phyloP scores from a whole-genome alignment of 2,797 vertebrate genomes.

The Lycodopsis pacificus region DNA sequence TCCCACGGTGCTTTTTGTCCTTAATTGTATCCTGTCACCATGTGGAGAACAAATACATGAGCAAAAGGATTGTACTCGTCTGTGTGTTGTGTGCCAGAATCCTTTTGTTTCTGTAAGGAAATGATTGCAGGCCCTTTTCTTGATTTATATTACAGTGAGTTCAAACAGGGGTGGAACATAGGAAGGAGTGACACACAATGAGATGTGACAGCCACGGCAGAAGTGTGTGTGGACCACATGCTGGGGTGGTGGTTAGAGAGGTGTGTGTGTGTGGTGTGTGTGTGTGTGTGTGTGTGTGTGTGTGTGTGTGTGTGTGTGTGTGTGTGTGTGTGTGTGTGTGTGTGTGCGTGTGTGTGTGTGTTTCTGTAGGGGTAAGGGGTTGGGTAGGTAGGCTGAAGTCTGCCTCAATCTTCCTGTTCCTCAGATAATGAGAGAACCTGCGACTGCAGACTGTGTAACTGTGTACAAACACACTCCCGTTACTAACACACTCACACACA shows the following conservation, averaged over 20 bases:
- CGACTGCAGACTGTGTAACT: constrained; percentile 35
- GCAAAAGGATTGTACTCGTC: constrained; percentile 47
- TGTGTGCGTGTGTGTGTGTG: constrained; percentile 19
- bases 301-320: constrained; percentile 37
- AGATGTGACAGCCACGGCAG: constrained; percentile 50
- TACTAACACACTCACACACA: constrained; percentile 9
- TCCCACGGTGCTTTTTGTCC: constrained; percentile 81
- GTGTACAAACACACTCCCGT: constrained; percentile 25
- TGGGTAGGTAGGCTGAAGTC: constrained; percentile 42
- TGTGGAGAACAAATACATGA: constrained; percentile 66
- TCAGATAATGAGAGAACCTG: constrained; percentile 68
- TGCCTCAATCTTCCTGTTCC: constrained; percentile 44
- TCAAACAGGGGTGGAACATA: constrained; percentile 53
- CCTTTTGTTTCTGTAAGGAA: constrained; percentile 66
- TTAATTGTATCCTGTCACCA: constrained; percentile 85
- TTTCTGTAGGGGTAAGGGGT: constrained; percentile 28
- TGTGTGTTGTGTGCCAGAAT: constrained; percentile 52
- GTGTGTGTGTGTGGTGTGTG: constrained; percentile 26
- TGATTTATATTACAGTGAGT: constrained; percentile 59
- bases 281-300: constrained; percentile 31
- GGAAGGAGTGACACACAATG: constrained; percentile 60
- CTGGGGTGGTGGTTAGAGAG: constrained; percentile 36
- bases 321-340: constrained; percentile 38
- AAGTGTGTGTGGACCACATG: constrained; percentile 42
- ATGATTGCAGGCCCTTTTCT: constrained; percentile 59